These are phyloP conservation scores for Brachylomia viminalis DNA, from an alignment of 2,888 invertebrate species.

Conservation along the genomic window DNA sequence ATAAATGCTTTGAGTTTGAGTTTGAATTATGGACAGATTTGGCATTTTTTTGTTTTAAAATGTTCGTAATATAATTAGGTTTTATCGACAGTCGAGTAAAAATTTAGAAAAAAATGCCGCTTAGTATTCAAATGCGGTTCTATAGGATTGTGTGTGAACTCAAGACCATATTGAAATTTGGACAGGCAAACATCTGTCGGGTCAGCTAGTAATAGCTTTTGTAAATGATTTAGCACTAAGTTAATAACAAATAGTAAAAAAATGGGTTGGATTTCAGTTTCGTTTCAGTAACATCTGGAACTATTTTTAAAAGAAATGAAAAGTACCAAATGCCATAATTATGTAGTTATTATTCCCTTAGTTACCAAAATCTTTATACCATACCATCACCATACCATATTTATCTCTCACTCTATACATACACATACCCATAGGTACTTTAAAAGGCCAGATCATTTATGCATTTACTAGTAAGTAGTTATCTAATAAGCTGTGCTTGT, in stretches of 20 bases:
- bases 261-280: neutral
- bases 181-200: neutral
- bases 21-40: neutral
- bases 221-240: neutral
- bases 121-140: no score
- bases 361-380: neutral
- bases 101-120: no score
- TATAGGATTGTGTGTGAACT: no score
- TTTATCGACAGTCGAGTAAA: neutral
- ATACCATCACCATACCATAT: no score
- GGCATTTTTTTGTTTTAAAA: neutral
- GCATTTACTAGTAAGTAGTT: no score
- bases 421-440: no score
- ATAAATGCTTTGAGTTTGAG: no score
- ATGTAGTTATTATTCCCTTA: neutral
- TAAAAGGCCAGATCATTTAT: no score
- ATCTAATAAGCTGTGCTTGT: no score
- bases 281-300: neutral
- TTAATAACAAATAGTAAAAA: neutral
- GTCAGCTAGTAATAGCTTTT: neutral
- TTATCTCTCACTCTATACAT: no score
- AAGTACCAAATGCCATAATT: neutral
- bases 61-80: neutral
- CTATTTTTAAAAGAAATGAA: neutral
- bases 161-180: neutral